phyloP scores from a whole-genome alignment of 2,797 vertebrate genomes.

The Echeneis naucrates region DNA sequence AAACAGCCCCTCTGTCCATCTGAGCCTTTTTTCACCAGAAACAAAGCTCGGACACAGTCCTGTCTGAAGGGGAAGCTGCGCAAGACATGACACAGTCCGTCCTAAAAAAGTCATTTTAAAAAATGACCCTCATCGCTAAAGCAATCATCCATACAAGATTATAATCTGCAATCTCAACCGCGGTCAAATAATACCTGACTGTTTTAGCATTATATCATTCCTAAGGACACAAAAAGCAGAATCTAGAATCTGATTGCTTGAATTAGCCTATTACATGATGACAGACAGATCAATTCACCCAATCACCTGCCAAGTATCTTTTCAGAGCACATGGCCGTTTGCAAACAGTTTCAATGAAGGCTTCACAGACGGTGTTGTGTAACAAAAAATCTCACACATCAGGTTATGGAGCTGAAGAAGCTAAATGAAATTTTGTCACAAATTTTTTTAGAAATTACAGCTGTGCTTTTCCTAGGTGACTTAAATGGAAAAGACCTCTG shows the following conservation, averaged over 20 bases:
- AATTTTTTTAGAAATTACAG: neutral
- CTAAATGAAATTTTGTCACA: neutral
- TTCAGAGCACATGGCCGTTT: too few relatives aligned
- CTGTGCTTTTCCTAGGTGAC: neutral
- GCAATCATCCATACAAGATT: neutral
- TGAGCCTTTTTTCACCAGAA: slow-evolving; percentile 38
- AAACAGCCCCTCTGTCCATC: slow-evolving; percentile 58
- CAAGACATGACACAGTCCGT: neutral
- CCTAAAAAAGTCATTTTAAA: too few relatives aligned
- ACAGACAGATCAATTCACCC: too few relatives aligned
- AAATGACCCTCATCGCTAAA: neutral
- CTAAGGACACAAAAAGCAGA: too few relatives aligned
- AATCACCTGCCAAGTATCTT: too few relatives aligned
- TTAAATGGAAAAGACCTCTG: neutral
- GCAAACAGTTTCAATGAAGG: too few relatives aligned
- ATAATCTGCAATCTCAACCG: neutral
- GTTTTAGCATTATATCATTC: too few relatives aligned
- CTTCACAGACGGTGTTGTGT: too few relatives aligned
- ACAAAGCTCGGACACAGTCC: slow-evolving; percentile 16
- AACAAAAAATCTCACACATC: too few relatives aligned
- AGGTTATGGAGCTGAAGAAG: slow-evolving; percentile 1
- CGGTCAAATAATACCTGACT: neutral
- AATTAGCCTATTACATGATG: too few relatives aligned
- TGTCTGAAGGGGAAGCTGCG: neutral
- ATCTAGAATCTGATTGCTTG: too few relatives aligned